These are phyloP conservation scores for Metopia argyrocephala DNA, from an alignment of 2,888 invertebrate species.

Conservation along the genomic window DNA sequence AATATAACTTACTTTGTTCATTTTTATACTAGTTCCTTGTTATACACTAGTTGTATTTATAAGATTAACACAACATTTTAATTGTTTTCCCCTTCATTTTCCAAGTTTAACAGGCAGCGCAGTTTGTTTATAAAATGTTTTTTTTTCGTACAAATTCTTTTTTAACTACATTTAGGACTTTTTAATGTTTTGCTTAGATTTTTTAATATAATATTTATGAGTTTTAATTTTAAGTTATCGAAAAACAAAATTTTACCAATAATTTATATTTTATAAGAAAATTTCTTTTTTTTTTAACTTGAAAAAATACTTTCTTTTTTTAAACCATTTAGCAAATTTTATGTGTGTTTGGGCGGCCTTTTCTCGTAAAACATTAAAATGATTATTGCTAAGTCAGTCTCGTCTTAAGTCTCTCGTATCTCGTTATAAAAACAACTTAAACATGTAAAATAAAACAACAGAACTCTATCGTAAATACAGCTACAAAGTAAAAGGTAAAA, in stretches of 20 bases:
- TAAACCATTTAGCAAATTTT: slow-evolving; percentile 62
- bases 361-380: slow-evolving; percentile 52
- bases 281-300: slow-evolving; percentile 47
- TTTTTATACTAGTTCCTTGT: no score
- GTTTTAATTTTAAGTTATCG: slow-evolving; percentile 20
- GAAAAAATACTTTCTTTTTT: slow-evolving; percentile 62
- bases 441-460: slow-evolving; percentile 21
- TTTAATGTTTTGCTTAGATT: neutral
- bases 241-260: neutral
- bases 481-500: neutral
- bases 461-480: slow-evolving; percentile 3
- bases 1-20: no score
- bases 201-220: slow-evolving; percentile 11
- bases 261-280: slow-evolving; percentile 27
- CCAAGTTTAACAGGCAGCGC: no score
- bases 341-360: slow-evolving; percentile 51
- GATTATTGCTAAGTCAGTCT: slow-evolving; percentile 58
- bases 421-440: slow-evolving; percentile 13
- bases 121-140: no score
- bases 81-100: no score
- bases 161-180: no score
- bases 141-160: no score
- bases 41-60: no score
- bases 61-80: no score
- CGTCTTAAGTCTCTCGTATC: slow-evolving; percentile 56